A percentile compares a stretch with the other conserved stretches of the same genome.
These are phyloP conservation scores for Potamilus streckersoni DNA, from an alignment of 1,140 invertebrate species.

Conservation along the genomic window DNA sequence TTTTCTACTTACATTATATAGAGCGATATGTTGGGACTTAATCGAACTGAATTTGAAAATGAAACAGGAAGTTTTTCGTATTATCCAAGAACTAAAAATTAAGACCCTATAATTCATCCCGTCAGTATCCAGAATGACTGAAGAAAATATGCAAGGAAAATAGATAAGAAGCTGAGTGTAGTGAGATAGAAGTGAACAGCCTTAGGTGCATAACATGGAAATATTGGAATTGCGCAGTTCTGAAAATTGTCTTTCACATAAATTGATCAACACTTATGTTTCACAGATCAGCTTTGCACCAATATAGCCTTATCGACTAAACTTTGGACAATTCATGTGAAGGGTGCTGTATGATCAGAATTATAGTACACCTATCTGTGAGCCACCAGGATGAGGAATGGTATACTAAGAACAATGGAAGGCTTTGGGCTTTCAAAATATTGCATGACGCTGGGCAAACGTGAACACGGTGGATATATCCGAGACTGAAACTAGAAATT, in stretches of 20 bases:
- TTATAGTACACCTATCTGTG: slow-evolving; percentile 5
- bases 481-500: neutral
- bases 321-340: slow-evolving; percentile 10
- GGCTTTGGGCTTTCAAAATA: slow-evolving; percentile 18
- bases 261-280: slow-evolving; percentile 8
- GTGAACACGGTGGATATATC: neutral
- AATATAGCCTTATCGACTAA: neutral
- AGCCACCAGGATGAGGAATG: slow-evolving; percentile 2
- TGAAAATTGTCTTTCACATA: slow-evolving; percentile 7
- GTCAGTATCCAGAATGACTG: too few species aligned
- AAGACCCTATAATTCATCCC: too few species aligned
- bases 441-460: neutral
- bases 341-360: neutral
- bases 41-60: too few species aligned
- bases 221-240: neutral
- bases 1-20: too few species aligned
- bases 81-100: too few species aligned
- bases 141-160: too few species aligned
- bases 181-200: too few species aligned
- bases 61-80: too few species aligned
- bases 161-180: too few species aligned
- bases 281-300: slow-evolving; percentile 2
- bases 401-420: slow-evolving; percentile 10
- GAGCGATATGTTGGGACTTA: too few species aligned
- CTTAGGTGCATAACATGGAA: too few species aligned